Base-by-base conservation (phyloP, 2,888 invertebrate species). In the Buathra laborator region DNA sequence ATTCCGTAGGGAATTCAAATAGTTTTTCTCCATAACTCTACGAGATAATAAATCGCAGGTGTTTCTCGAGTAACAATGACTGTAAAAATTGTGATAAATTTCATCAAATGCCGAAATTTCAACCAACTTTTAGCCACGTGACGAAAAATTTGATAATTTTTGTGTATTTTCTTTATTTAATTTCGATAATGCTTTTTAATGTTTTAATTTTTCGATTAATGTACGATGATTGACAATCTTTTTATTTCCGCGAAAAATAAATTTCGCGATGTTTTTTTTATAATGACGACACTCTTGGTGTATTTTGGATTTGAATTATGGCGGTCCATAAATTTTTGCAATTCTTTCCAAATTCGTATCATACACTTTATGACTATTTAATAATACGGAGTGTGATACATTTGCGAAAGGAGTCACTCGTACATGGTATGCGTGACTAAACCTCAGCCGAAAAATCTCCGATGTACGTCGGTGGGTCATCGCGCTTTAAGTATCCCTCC, bases 351-450 rank as follows among this genome's bases (percentile, higher is more conserved):
- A 32, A 62, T 14, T 3, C 10, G 4, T n/a, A 37, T 66, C 24
- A 10, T 12, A 10, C 68, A 48, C 14, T n/a, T 29, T 29, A 29
- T 19, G 48, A 43, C 14, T 68, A 51, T 67, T 72, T 66, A 76
- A 82, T 76, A 43, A 76, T 72, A 74, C 74, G 78, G 46, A 48
- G 37, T 37, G 46, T 62, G 59, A 44, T 37, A 68, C 68, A 67
- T 80, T 24, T 56, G 59, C 68, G 75, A 56, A 70, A 14, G 32
- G 72, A 16, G 56, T 51, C 24, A 71, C 29, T 59, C 37, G 29
- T 32, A 32, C 7, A 10, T 77, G 74, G 70, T 37, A 83, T 83
- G 86, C 84, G 86, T 87, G 86, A 86, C 87, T 84, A 84, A 85
- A 87, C 37, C 51, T 2, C 64, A 68, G 74, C n/a, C 37, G 16